These are phyloP conservation scores for Hyperopisus bebe DNA, from an alignment of 2,113 vertebrate species.

Conservation along the genomic window DNA sequence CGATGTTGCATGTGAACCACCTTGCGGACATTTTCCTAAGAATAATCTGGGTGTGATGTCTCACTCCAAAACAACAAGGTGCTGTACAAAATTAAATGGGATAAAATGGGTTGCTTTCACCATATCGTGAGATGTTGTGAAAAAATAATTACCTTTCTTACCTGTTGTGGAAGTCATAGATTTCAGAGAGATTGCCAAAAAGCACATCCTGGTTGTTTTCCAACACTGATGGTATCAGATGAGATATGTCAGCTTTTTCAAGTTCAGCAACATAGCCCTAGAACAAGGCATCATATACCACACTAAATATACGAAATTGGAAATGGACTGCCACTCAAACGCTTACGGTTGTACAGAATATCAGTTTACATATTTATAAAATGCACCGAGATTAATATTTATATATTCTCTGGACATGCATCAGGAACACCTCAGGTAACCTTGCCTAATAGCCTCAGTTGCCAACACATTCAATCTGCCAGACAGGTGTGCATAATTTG, in stretches of 20 bases:
- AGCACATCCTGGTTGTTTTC: slow-evolving; percentile 84
- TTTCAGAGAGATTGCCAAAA: slow-evolving; percentile 87
- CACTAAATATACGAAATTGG: background rate
- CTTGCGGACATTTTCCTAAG: background rate
- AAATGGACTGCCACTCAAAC: background rate
- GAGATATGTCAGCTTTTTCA: slow-evolving; percentile 77
- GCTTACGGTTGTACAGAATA: background rate
- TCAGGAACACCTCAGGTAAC: background rate
- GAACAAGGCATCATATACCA: background rate
- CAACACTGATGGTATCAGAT: slow-evolving; percentile 75
- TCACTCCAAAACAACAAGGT: background rate
- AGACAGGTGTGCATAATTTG: slow-evolving; percentile 1
- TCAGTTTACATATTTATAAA: background rate
- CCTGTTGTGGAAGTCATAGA: slow-evolving; percentile 90
- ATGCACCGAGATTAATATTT: background rate
- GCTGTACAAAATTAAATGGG: background rate
- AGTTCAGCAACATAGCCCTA: slow-evolving; percentile 85
- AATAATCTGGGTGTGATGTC: background rate
- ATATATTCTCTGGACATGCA: background rate
- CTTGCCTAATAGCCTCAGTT: background rate
- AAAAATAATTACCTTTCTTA: slow-evolving; percentile 29
- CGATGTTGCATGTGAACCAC: background rate
- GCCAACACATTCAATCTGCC: background rate
- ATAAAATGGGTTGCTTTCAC: background rate
- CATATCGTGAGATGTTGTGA: background rate